A percentile compares a stretch with the other conserved stretches of the same genome.
Evolutionary conservation across 2,888 invertebrate genomes (phyloP).

Genomic region (Netelia virgata): DNA sequence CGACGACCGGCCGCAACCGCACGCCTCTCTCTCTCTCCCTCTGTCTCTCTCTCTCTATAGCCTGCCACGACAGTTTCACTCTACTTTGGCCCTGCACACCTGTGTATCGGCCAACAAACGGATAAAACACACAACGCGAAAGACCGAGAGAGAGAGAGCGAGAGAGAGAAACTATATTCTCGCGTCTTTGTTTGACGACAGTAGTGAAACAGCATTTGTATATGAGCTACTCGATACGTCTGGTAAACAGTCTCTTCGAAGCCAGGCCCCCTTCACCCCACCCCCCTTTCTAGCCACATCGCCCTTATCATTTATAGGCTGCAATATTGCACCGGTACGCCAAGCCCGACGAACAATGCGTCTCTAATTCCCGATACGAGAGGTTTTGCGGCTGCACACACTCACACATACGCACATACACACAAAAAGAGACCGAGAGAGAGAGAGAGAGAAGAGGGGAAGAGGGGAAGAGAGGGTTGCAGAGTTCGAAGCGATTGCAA

Average conservation of each 20-base stretch:
- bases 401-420: neutral
- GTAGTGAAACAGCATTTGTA: neutral
- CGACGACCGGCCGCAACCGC: constrained; percentile 50
- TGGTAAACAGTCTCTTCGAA: neutral
- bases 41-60: constrained; percentile 20
- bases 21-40: constrained; percentile 23
- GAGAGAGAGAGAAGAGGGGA: neutral
- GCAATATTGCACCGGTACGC: constrained; percentile 59
- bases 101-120: constrained; percentile 64
- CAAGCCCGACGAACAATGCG: constrained; percentile 57
- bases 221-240: constrained; percentile 43
- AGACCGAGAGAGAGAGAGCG: neutral
- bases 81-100: constrained; percentile 58
- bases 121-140: neutral
- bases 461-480: neutral
- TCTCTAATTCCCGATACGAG: constrained; percentile 62
- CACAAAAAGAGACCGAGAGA: constrained; percentile 1
- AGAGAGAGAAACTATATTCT: neutral
- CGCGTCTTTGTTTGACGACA: neutral
- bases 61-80: neutral
- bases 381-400: constrained; percentile 26
- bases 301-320: constrained; percentile 42
- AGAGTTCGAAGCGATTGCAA: constrained; percentile 8
- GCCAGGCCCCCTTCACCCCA: neutral
- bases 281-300: neutral